Evolutionary conservation across 2,797 vertebrate genomes (phyloP).

Genomic region (Menidia menidia): DNA sequence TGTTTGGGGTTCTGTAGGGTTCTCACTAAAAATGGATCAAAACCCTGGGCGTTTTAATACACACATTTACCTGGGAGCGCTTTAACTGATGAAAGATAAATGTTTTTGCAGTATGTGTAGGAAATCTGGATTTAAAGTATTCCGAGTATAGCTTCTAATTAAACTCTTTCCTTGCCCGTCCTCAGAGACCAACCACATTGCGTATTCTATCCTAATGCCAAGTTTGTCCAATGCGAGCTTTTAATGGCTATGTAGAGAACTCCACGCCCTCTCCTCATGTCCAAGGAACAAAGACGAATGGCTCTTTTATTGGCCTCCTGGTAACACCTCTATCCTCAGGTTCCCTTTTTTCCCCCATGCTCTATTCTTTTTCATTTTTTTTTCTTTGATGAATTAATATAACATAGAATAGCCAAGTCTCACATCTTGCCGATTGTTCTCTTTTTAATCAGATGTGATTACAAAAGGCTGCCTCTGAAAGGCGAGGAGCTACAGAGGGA

Average conservation of each 20-base stretch:
- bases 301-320: slow-evolving; percentile 79
- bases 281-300: slow-evolving; percentile 79
- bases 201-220: slow-evolving; percentile 61
- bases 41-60: slow-evolving; percentile 73
- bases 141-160: slow-evolving; percentile 78
- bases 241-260: slow-evolving; percentile 72
- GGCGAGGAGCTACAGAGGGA: slow-evolving; percentile 38
- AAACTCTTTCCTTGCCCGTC: slow-evolving; percentile 56
- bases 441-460: slow-evolving; percentile 77
- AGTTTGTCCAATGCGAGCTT: slow-evolving; percentile 67
- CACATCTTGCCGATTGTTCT: slow-evolving; percentile 66
- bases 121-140: slow-evolving; percentile 63
- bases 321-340: slow-evolving; percentile 70
- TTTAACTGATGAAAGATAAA: slow-evolving; percentile 80
- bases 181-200: slow-evolving; percentile 69
- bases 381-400: slow-evolving; percentile 78
- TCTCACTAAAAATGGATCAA: slow-evolving; percentile 80
- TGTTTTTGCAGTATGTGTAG: slow-evolving; percentile 60
- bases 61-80: slow-evolving; percentile 64
- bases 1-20: slow-evolving; percentile 55
- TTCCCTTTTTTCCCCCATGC: slow-evolving; percentile 42
- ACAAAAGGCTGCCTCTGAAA: slow-evolving; percentile 63
- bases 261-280: slow-evolving; percentile 49
- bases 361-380: slow-evolving; percentile 52
- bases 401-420: slow-evolving; percentile 68